Evolutionary conservation across 2,113 vertebrate genomes (phyloP), one percentile per base, ranked within the genome.

Genomic region (Odocoileus virginianus): DNA sequence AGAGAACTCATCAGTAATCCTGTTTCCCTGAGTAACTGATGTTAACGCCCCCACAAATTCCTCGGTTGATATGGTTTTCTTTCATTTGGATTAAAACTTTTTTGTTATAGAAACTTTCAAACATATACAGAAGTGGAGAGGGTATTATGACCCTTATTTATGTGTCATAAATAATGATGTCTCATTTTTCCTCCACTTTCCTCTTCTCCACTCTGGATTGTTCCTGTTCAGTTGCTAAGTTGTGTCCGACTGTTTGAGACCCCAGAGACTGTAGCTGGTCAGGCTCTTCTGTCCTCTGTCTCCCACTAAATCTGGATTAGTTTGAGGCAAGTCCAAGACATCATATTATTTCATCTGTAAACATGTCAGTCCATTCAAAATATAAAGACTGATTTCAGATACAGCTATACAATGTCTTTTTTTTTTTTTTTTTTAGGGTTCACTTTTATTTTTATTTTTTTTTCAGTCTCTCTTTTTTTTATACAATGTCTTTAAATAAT

Each of bases 321-420:
- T 85, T 79, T n/a, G 25, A 91, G 87, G 36, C 36, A 94, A 88
- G 67, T 85, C 9, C n/a, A 17, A 79, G 14, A 67, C 16, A 43
- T 67, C n/a, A 84, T 50, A 67, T 81, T 40, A 87, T 85, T 85
- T 94, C 36, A 71, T 47, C 11, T 58, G 30, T 57, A 92, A 93
- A 61, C 57, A 76, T 33, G 57, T 84, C 15, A 84, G 13, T 54
- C 40, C 7, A 27, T 88, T 71, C 21, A 33, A 79, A 36, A 89
- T 52, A 52, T 30, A 78, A 23, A 52, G 58, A 58, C 23, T 54
- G 16, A 78, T 85, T 95, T 78, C 11, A 89, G n/a, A 67, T 28
- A 60, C 8, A 36, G 52, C 5, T 27, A 40, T 55, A 11, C 11
- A 45, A 28, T 74, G 52, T 28, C n/a, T 54, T 71, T 71, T 36